Percentiles rank a stretch among this genome's conserved stretches.
Evolutionary conservation across 2,888 invertebrate genomes (phyloP).

Genomic region (Hydraecia micacea): DNA sequence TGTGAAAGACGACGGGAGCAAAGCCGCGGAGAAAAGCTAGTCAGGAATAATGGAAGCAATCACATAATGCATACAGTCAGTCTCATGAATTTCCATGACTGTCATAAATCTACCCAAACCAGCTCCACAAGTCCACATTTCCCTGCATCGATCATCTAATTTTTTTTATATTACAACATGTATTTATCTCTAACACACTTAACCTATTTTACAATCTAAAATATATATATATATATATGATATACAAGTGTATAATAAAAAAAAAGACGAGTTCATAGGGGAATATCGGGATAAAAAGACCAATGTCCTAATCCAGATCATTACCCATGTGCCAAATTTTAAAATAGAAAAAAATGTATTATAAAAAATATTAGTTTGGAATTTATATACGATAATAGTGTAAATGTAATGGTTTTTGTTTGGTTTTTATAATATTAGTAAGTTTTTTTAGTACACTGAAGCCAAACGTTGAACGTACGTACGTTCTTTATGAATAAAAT

Average conservation of each 20-base stretch:
- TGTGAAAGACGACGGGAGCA: neutral
- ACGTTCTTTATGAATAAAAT: neutral
- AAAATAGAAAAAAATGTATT: too few species aligned
- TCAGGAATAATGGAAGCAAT: constrained; percentile 12
- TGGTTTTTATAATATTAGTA: too few species aligned
- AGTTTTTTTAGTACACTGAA: neutral
- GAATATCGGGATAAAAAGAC: too few species aligned
- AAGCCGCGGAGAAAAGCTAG: neutral
- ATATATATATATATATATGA: too few species aligned
- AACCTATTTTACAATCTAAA: too few species aligned
- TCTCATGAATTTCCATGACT: constrained; percentile 5
- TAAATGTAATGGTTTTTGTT: neutral
- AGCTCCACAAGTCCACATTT: neutral
- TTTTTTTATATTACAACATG: too few species aligned
- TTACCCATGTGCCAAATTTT: too few species aligned
- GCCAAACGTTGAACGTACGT: neutral
- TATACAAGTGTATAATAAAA: too few species aligned
- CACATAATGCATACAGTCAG: constrained; percentile 8
- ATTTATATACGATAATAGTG: neutral
- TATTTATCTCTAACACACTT: too few species aligned
- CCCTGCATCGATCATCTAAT: neutral
- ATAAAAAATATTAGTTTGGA: too few species aligned
- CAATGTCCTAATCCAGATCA: too few species aligned
- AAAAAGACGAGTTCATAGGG: too few species aligned
- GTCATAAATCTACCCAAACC: constrained; percentile 14